phyloP scores from a whole-genome alignment of 2,113 vertebrate genomes.

The Toxotes jaculatrix region DNA sequence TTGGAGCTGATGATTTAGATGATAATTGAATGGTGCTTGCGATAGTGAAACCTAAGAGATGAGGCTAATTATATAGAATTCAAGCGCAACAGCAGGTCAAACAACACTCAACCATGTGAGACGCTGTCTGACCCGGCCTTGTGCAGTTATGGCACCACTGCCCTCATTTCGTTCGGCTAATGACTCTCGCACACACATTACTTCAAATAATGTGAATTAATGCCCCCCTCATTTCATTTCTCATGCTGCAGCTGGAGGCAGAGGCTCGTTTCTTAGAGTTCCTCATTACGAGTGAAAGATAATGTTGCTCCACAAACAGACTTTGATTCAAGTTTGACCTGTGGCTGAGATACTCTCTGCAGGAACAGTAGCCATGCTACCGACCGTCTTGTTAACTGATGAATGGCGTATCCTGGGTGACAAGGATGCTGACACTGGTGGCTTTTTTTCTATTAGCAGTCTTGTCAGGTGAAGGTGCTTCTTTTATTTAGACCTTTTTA shows the following conservation, averaged over 20 bases:
- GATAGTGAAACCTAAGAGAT: constrained; percentile 48
- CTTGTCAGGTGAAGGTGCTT: constrained; percentile 78
- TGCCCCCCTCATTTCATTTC: constrained; percentile 38
- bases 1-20: constrained; percentile 39
- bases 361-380: constrained; percentile 43
- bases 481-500: constrained; percentile 74
- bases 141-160: constrained; percentile 46
- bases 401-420: constrained; percentile 53
- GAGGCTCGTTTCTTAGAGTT: constrained; percentile 41
- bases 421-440: constrained; percentile 67
- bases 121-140: constrained; percentile 41
- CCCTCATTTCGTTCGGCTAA: constrained; percentile 69
- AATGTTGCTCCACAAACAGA: constrained; percentile 49
- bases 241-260: constrained; percentile 30
- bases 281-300: constrained; percentile 49
- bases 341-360: constrained; percentile 19
- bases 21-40: constrained; percentile 17
- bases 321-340: constrained; percentile 64
- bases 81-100: constrained; percentile 51
- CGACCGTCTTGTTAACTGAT: constrained; percentile 60
- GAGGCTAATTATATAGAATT: constrained; percentile 64
- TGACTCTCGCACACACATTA: constrained; percentile 56
- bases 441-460: constrained; percentile 70
- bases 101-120: constrained; percentile 27
- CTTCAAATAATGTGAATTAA: constrained; percentile 56